phyloP scores from a whole-genome alignment of 2,888 invertebrate species.

The Hydrotaea diabolus region DNA sequence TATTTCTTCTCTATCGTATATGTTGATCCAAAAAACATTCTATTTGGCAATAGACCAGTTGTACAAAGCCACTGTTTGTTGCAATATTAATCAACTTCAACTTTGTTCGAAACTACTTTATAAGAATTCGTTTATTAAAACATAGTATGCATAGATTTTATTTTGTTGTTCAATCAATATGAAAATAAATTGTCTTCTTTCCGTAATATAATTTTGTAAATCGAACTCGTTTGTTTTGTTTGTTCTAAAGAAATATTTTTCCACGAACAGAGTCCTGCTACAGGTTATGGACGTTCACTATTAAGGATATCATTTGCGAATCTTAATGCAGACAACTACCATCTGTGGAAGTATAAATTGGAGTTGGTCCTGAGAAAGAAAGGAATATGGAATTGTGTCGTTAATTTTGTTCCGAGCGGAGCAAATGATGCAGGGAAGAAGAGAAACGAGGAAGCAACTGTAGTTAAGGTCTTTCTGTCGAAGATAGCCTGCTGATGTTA shows the following conservation, averaged over 20 bases:
- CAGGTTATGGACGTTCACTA: constrained; percentile 17
- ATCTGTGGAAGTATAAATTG: constrained; percentile 52
- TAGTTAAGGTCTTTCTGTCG: not conserved
- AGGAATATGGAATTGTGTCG: constrained; percentile 35
- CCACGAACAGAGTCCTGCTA: not conserved
- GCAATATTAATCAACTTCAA: no score
- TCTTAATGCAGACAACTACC: constrained; percentile 49
- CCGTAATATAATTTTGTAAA: no score
- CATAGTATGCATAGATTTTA: no score
- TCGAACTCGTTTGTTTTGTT: not conserved
- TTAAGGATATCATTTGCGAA: constrained; percentile 36
- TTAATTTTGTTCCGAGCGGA: not conserved
- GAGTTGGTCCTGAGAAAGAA: constrained; percentile 48
- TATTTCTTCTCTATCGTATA: no score
- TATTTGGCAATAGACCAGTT: no score
- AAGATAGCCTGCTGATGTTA: not conserved
- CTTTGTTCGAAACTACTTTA: no score
- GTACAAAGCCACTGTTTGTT: no score
- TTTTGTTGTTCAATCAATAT: no score
- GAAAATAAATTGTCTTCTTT: no score
- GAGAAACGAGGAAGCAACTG: no score
- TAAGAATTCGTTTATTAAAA: no score
- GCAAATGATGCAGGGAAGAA: constrained; percentile 25
- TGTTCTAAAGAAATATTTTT: not conserved
- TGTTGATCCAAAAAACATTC: no score